phyloP scores from a whole-genome alignment of 2,888 invertebrate genomes.

The Cyrtodaria siliqua region DNA sequence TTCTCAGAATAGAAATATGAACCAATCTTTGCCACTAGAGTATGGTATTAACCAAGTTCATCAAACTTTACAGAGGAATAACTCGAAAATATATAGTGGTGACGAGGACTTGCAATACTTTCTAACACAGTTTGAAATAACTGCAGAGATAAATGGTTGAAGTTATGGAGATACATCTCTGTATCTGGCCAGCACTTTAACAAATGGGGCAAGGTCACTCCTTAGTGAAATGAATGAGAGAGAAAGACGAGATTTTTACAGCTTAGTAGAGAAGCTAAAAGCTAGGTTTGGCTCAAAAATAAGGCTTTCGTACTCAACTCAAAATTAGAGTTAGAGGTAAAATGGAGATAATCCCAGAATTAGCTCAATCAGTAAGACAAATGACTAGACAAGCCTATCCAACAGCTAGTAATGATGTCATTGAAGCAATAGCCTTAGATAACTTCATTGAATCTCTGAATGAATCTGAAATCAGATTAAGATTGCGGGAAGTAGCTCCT shows the following conservation, averaged over 20 bases:
- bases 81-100: conserved; percentile 53
- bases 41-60: no score
- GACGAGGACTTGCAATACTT: conserved; percentile 52
- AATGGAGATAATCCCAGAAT: conserved; percentile 47
- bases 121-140: conserved; percentile 55
- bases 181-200: conserved; percentile 51
- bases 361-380: conserved; percentile 52
- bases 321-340: conserved; percentile 24
- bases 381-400: conserved; percentile 45
- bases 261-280: conserved; percentile 35
- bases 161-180: conserved; percentile 45
- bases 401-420: conserved; percentile 18
- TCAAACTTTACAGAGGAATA: conserved; percentile 23
- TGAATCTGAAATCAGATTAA: no score
- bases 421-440: no score
- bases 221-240: conserved; percentile 34
- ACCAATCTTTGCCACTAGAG: no score
- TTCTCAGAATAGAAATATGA: no score
- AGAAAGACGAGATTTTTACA: conserved; percentile 35
- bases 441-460: no score
- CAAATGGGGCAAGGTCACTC: conserved; percentile 35
- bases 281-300: conserved; percentile 42
- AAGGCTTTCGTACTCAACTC: conserved; percentile 41
- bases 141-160: conserved; percentile 86
- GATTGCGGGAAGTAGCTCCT: no score